These are phyloP conservation scores for Poecilia picta DNA, from an alignment of 2,797 vertebrate species.

Conservation along the genomic window DNA sequence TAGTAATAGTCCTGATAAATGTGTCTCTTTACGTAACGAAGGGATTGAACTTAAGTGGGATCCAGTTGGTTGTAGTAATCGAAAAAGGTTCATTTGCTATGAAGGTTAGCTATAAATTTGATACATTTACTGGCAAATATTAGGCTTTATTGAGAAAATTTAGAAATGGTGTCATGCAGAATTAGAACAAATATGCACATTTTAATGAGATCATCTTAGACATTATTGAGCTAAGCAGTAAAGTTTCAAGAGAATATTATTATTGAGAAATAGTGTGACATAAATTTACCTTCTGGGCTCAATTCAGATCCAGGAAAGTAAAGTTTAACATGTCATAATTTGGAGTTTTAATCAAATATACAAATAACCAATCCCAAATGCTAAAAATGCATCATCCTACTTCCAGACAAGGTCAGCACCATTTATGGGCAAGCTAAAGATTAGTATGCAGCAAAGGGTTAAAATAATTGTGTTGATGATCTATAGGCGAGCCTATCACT, in stretches of 20 bases:
- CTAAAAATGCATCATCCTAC: background rate
- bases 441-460: background rate
- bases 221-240: background rate
- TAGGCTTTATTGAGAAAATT: background rate
- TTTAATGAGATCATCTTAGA: background rate
- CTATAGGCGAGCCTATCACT: background rate
- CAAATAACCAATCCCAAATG: background rate
- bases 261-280: background rate
- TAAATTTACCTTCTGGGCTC: background rate
- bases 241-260: background rate
- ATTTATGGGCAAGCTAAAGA: background rate
- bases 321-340: background rate
- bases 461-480: background rate
- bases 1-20: background rate
- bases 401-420: background rate
- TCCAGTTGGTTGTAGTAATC: accelerated
- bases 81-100: background rate
- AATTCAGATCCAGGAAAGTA: background rate
- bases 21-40: no score
- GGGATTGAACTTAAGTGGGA: accelerated
- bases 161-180: background rate
- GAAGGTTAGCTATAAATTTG: slow-evolving; percentile 35
- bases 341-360: background rate
- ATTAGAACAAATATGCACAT: background rate
- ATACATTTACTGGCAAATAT: background rate